Percentiles rank a stretch among this genome's conserved stretches.
These are phyloP conservation scores for Callospermophilus lateralis DNA, from an alignment of 2,113 vertebrate species.

Conservation along the genomic window DNA sequence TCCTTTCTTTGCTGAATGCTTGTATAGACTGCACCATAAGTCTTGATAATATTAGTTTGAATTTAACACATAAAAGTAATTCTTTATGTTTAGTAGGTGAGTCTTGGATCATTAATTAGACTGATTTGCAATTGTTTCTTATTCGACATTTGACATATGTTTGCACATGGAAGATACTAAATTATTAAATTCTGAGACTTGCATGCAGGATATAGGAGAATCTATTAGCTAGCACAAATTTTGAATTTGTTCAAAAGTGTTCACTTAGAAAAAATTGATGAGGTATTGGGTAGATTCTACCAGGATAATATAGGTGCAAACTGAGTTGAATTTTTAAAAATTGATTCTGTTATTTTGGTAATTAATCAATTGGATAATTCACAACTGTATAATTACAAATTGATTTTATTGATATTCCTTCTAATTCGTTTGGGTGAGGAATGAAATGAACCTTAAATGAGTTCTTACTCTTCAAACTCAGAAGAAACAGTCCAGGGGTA, in stretches of 20 bases:
- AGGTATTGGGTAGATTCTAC: neutral
- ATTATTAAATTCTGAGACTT: neutral
- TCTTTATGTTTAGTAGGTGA: neutral
- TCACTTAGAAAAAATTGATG: neutral
- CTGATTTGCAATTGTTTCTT: neutral
- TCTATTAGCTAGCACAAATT: rapidly evolving
- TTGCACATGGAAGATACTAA: neutral
- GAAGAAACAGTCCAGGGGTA: neutral
- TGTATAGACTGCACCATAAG: neutral
- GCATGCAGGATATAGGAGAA: neutral
- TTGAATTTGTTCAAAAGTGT: neutral
- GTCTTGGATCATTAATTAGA: neutral
- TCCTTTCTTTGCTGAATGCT: neutral
- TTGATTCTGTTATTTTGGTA: neutral
- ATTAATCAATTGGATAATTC: slow-evolving; percentile 28
- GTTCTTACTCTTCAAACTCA: neutral
- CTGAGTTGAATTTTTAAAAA: neutral
- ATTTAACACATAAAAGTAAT: neutral
- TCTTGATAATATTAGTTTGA: neutral
- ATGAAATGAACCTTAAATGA: neutral
- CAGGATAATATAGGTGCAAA: neutral
- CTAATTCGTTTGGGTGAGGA: slow-evolving; percentile 16
- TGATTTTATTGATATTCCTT: neutral
- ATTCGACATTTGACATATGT: neutral
- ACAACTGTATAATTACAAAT: slow-evolving; percentile 46